Conservation (phyloP, 2,113 vertebrate genomes). For the Gambusia affinis region DNA sequence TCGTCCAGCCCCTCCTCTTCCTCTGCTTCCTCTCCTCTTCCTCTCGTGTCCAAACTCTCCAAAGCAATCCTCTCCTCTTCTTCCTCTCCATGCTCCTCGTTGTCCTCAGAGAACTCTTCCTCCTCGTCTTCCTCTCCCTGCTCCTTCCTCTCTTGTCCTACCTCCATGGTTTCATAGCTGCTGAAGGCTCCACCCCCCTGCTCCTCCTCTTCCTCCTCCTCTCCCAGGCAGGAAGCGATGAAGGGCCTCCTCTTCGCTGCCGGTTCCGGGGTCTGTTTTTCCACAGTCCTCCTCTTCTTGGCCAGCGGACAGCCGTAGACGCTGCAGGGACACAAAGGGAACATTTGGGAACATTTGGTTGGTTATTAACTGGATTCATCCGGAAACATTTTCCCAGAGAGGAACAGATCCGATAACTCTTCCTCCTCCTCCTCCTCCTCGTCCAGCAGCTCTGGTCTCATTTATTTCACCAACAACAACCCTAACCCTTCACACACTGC, state of each 20-base stretch:
- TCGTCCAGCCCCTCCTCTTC: conserved; percentile 59
- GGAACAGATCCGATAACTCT: background rate
- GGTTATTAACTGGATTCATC: background rate
- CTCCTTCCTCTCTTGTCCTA: conserved; percentile 58
- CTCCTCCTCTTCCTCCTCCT: conserved; percentile 55
- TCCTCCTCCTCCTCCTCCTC: background rate
- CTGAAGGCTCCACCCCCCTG: conserved; percentile 79
- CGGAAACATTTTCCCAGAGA: background rate
- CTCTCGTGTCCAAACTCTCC: conserved; percentile 45
- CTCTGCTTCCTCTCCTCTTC: conserved; percentile 61
- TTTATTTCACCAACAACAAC: too few species aligned
- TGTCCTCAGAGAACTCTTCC: conserved; percentile 73
- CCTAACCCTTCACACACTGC: too few species aligned
- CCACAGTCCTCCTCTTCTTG: conserved; percentile 96
- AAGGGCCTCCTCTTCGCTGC: conserved; percentile 89
- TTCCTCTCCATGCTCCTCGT: conserved; percentile 70
- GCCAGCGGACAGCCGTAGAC: conserved; percentile 98
- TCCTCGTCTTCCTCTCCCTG: conserved; percentile 63
- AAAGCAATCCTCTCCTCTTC: conserved; percentile 57
- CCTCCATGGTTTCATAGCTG: conserved; percentile 83
- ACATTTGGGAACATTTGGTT: background rate
- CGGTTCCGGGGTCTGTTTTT: conserved; percentile 92
- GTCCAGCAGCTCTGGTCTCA: too few species aligned
- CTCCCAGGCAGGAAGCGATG: conserved; percentile 76
- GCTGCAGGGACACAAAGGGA: conserved; percentile 71